These are phyloP conservation scores for Stictocephala bisonia DNA, from an alignment of 2,888 invertebrate species.

Conservation along the genomic window DNA sequence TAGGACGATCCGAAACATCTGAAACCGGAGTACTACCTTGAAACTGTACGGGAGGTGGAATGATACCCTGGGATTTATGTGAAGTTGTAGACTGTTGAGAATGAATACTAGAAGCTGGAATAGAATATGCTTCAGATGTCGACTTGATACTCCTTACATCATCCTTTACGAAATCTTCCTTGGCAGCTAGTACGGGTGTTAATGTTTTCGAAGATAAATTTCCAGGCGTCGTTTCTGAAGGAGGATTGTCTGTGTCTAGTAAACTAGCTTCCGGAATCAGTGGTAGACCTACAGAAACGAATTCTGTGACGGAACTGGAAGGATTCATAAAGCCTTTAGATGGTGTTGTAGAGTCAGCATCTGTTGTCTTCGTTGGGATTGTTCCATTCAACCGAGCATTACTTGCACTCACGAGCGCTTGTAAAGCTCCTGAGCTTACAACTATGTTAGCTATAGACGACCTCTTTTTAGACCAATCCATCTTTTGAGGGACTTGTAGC, in stretches of 20 bases:
- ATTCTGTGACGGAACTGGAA: slow-evolving; percentile 59
- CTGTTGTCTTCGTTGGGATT: slow-evolving; percentile 61
- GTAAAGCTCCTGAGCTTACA: slow-evolving; percentile 73
- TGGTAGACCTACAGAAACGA: slow-evolving; percentile 66
- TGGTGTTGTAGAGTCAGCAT: slow-evolving; percentile 55
- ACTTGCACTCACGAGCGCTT: slow-evolving; percentile 67
- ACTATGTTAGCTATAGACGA: slow-evolving; percentile 77
- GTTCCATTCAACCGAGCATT: slow-evolving; percentile 63
- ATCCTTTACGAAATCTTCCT: slow-evolving; percentile 47
- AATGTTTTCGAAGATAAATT: slow-evolving; percentile 64
- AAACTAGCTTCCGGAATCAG: slow-evolving; percentile 74
- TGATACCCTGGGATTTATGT: slow-evolving; percentile 70
- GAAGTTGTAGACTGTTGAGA: slow-evolving; percentile 10
- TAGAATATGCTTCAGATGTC: slow-evolving; percentile 57
- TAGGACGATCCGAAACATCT: slow-evolving; percentile 70
- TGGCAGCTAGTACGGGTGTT: slow-evolving; percentile 63
- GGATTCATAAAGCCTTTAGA: no score
- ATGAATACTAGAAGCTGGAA: slow-evolving; percentile 47
- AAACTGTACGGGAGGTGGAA: slow-evolving; percentile 80
- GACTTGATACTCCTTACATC: slow-evolving; percentile 51
- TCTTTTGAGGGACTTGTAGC: slow-evolving; percentile 55
- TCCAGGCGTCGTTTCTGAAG: slow-evolving; percentile 44
- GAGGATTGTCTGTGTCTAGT: slow-evolving; percentile 71
- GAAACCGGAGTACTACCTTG: slow-evolving; percentile 74
- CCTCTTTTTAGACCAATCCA: slow-evolving; percentile 71